A percentile compares a stretch with the other conserved stretches of the same genome.
Conservation (phyloP, 92 coral and sea anemone genomes). For the Parazoanthus atlanticus region DNA sequence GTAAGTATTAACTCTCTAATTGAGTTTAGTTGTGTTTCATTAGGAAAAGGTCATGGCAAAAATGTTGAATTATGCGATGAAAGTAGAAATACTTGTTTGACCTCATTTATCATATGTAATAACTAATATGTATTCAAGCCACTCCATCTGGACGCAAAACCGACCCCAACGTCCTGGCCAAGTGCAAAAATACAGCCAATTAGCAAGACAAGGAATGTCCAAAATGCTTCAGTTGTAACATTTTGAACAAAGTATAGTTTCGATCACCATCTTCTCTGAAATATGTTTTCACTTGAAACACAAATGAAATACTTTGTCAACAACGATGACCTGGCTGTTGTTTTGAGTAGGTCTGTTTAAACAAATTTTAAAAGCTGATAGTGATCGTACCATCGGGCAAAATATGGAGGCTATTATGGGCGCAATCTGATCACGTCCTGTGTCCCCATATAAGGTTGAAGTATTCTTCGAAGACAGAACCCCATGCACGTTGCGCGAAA, state of each 20-base stretch:
- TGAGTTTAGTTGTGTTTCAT: not conserved
- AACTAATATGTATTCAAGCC: too few relatives aligned
- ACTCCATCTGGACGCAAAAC: not conserved
- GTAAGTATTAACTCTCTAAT: not conserved
- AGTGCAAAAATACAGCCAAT: not conserved
- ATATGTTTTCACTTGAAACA: too few relatives aligned
- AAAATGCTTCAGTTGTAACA: too few relatives aligned
- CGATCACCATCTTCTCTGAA: not conserved
- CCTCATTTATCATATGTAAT: not conserved
- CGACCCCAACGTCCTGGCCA: not conserved
- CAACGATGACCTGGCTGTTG: not conserved
- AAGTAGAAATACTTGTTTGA: not conserved
- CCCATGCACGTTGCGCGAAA: not conserved
- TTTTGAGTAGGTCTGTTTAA: not conserved
- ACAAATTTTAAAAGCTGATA: not conserved
- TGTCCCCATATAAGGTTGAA: not conserved
- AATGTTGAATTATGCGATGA: not conserved
- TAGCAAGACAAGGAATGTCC: not conserved
- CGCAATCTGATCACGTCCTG: not conserved
- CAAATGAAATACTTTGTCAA: not conserved
- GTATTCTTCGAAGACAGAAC: not conserved
- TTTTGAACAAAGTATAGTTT: not conserved
- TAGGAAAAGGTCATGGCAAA: not conserved
- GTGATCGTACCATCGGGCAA: not conserved
- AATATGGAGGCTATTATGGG: not conserved